Evolutionary conservation across 2,888 invertebrate genomes (phyloP).

Genomic region (Lycaena phlaeas): DNA sequence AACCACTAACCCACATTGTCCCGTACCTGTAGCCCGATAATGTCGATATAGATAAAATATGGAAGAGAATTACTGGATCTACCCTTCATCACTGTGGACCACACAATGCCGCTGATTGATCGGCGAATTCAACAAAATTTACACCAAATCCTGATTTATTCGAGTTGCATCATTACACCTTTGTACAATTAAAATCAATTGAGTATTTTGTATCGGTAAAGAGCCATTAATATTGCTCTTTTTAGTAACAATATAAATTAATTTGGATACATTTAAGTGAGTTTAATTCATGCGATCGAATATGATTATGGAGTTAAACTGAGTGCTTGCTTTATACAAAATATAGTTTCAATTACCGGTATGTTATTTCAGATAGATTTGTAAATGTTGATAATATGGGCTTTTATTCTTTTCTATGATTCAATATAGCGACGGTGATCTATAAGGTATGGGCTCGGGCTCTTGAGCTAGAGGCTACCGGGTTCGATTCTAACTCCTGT

Average conservation of each 20-base stretch:
- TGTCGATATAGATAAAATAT: not conserved
- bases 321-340: too few relatives aligned
- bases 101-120: slow-evolving; percentile 19
- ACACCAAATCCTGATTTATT: slow-evolving; percentile 18
- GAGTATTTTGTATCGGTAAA: not conserved
- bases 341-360: not conserved
- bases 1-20: too few relatives aligned
- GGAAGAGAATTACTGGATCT: not conserved
- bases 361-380: too few relatives aligned
- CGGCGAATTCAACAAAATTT: slow-evolving; percentile 16
- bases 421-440: too few relatives aligned
- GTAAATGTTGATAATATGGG: too few relatives aligned
- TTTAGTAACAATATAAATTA: not conserved
- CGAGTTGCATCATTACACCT: slow-evolving; percentile 8
- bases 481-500: too few relatives aligned
- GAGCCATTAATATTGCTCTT: not conserved
- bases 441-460: too few relatives aligned
- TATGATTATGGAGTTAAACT: too few relatives aligned
- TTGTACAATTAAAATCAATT: not conserved
- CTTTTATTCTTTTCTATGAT: too few relatives aligned
- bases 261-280: not conserved
- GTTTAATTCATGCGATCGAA: not conserved
- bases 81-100: slow-evolving; percentile 9
- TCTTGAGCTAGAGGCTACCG: too few relatives aligned
- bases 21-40: not conserved